Evolutionary conservation across 2,113 vertebrate genomes (phyloP).

Genomic region (Alligator sinensis): DNA sequence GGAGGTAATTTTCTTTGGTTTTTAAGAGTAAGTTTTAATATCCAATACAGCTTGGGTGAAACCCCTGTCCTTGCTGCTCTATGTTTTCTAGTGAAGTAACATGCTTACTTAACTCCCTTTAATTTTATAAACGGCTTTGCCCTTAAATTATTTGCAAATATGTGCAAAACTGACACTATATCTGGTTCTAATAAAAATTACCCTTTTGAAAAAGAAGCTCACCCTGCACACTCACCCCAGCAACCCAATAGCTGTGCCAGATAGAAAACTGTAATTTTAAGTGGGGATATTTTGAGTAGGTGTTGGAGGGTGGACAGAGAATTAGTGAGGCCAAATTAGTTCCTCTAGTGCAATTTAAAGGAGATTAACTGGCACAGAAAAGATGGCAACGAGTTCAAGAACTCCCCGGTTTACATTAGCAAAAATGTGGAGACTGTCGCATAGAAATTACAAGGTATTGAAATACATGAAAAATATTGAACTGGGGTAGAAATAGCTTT

Average conservation of each 20-base stretch:
- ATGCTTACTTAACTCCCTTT: background rate
- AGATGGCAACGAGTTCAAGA: conserved; percentile 53
- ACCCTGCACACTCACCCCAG: background rate
- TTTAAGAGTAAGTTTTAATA: background rate
- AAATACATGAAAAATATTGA: background rate
- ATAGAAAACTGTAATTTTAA: conserved; percentile 57
- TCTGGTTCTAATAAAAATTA: background rate
- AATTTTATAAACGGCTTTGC: background rate
- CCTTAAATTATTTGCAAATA: background rate
- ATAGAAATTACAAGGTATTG: background rate
- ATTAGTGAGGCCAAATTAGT: background rate
- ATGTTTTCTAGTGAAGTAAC: background rate
- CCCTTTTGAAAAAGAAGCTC: background rate
- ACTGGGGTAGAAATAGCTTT: too few relatives aligned
- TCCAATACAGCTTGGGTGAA: background rate
- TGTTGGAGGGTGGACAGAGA: background rate
- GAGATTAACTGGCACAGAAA: conserved; percentile 60
- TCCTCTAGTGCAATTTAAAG: conserved; percentile 36
- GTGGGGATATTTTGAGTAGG: background rate
- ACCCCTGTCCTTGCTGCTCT: background rate
- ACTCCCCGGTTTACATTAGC: conserved; percentile 53
- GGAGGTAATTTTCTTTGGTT: background rate
- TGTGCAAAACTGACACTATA: background rate
- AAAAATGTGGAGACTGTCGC: conserved; percentile 30
- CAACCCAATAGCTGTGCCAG: conserved; percentile 8